Evolutionary conservation across 2,113 vertebrate genomes (phyloP), one percentile per base, ranked within the genome.

Genomic region (Osmerus mordax): DNA sequence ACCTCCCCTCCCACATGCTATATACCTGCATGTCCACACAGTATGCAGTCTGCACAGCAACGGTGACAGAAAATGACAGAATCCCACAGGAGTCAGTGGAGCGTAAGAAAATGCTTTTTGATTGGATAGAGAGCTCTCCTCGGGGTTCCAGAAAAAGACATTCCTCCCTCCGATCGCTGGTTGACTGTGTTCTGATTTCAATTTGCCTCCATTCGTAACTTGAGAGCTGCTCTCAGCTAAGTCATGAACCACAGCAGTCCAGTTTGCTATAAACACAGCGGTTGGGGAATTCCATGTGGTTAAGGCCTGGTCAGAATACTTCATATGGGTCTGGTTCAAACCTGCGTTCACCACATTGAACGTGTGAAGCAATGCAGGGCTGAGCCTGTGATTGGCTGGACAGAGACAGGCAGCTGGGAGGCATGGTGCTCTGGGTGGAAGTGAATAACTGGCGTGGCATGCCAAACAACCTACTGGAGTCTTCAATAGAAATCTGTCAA

Each of bases 401-500:
- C n/a, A 13, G 60, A 55, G 61, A 21, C 25, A 15, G 41, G 19
- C 4, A 13, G 51, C 14, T 29, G 56, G 52, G 55, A 16, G 32
- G 3, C 23, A 11, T 2, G 54, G 52, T 13, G 19, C 36, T 15
- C 41, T 11, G 16, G 3, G 19, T 58, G 66, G 62, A 32, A n/a
- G 54, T 29, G 15, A 59, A 53, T 4, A 32, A 12, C 18, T 59
- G 61, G 54, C 47, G 58, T 51, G 13, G 60, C 55, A 60, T n/a
- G 25, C 55, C 19, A 7, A 47, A 21, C 19, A 47, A 15, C 14
- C 21, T 47, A 47, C 41, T 47, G 41, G 18, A 25, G 51, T 4
- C 18, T 54, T 64, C n/a, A 32, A 66, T 21, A 65, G 70, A 21
- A 18, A 28, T 61, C 55, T 53, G 65, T 62, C 65, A 36, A 36